These are phyloP conservation scores for Andrena praecox DNA, from an alignment of 2,888 invertebrate species.

Conservation along the genomic window DNA sequence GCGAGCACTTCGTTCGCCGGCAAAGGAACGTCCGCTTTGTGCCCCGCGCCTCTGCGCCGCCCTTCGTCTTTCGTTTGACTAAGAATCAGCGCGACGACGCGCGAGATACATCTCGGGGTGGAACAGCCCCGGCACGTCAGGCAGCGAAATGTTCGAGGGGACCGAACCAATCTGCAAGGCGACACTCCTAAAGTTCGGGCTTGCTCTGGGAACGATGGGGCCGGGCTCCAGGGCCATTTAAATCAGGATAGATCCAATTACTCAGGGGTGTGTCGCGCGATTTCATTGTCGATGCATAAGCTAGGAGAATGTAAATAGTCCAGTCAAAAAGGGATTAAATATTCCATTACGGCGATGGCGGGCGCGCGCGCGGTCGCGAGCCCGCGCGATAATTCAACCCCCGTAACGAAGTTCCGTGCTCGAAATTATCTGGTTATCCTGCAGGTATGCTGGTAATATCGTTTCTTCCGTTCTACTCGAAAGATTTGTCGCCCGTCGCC, in stretches of 20 bases:
- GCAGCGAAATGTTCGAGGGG: neutral
- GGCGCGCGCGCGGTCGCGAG: neutral
- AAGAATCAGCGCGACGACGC: constrained; percentile 36
- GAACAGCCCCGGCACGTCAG: neutral
- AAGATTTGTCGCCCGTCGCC: neutral
- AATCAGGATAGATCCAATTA: constrained; percentile 61
- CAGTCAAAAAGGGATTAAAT: constrained; percentile 67
- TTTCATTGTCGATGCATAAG: constrained; percentile 56
- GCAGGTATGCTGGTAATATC: constrained; percentile 38
- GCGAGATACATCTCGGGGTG: neutral
- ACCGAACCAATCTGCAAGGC: neutral
- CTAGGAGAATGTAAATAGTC: constrained; percentile 62
- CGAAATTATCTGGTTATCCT: constrained; percentile 39
- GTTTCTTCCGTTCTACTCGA: constrained; percentile 43
- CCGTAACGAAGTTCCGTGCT: constrained; percentile 52
- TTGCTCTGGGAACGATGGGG: neutral
- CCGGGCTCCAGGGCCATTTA: neutral
- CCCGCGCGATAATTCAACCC: constrained; percentile 61
- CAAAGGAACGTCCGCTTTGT: constrained; percentile 48
- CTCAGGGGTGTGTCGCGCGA: constrained; percentile 32
- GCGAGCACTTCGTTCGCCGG: constrained; percentile 39
- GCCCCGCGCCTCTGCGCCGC: neutral
- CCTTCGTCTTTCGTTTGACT: constrained; percentile 30
- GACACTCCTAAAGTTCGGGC: neutral
- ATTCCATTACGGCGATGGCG: constrained; percentile 63